These are phyloP conservation scores for Fragum fragum DNA, from an alignment of 2,888 invertebrate species.

Conservation along the genomic window DNA sequence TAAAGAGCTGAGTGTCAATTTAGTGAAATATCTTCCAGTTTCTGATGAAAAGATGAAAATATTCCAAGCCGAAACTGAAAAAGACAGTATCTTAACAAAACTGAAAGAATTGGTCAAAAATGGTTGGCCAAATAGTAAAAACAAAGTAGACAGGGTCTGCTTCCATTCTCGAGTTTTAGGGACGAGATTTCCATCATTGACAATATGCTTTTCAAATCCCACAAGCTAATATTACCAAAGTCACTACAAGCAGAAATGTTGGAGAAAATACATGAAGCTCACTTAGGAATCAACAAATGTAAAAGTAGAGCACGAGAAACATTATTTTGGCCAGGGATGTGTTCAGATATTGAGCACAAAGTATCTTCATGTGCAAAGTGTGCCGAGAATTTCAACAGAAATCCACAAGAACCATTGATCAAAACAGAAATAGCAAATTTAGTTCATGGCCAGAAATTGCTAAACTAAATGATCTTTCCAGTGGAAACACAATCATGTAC, in stretches of 20 bases:
- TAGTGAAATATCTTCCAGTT: constrained; percentile 30
- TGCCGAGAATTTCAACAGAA: too few relatives aligned
- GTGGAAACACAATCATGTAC: too few relatives aligned
- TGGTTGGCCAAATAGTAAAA: constrained; percentile 41
- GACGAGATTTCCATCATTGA: constrained; percentile 51
- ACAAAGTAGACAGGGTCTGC: not conserved
- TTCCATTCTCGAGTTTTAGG: constrained; percentile 54
- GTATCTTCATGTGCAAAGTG: too few relatives aligned
- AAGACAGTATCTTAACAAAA: constrained; percentile 10
- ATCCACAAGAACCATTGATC: too few relatives aligned
- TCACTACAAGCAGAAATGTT: constrained; percentile 43
- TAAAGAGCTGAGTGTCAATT: constrained; percentile 28
- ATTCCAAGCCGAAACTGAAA: constrained; percentile 33
- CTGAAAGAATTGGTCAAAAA: not conserved
- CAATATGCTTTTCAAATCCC: constrained; percentile 14
- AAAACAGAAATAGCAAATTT: too few relatives aligned
- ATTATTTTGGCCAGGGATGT: constrained; percentile 41
- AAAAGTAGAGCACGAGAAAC: constrained; percentile 40
- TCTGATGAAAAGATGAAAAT: constrained; percentile 21
- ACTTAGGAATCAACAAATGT: constrained; percentile 44
- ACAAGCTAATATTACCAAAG: constrained; percentile 38
- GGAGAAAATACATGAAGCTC: constrained; percentile 36
- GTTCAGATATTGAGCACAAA: constrained; percentile 34
- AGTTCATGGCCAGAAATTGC: too few relatives aligned
- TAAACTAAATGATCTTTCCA: too few relatives aligned